Evolutionary conservation across 2,113 vertebrate genomes (phyloP).

Genomic region (Cynopterus brachyotis): DNA sequence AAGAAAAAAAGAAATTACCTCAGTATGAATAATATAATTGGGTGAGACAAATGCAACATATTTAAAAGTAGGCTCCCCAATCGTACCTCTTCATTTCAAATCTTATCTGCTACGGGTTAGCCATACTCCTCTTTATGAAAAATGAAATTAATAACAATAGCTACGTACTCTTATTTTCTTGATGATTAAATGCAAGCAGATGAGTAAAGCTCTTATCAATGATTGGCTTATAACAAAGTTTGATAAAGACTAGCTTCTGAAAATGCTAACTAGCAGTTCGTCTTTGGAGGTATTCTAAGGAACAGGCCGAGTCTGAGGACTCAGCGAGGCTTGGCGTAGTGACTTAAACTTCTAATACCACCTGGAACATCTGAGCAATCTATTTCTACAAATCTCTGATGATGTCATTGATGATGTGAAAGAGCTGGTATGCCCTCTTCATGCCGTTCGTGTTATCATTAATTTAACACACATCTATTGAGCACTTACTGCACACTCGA

Average conservation of each 20-base stretch:
- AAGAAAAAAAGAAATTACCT: not conserved
- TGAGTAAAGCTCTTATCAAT: not conserved
- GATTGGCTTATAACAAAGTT: not conserved
- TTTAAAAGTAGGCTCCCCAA: not conserved
- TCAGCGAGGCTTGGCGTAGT: not conserved
- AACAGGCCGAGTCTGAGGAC: not conserved
- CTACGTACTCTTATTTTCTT: not conserved
- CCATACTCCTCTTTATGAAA: not conserved
- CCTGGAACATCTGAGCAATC: not conserved
- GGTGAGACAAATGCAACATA: not conserved
- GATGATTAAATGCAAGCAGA: not conserved
- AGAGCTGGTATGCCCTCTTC: not conserved
- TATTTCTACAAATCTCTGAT: not conserved
- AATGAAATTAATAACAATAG: not conserved
- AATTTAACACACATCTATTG: not conserved
- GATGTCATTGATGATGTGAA: fast-evolving
- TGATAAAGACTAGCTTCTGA: not conserved
- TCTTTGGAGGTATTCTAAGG: not conserved
- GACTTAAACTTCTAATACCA: not conserved
- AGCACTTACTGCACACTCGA: fast-evolving
- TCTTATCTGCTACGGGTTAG: not conserved
- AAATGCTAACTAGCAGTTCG: not conserved
- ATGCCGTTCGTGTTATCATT: not conserved
- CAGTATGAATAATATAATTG: not conserved
- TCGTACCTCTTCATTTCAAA: not conserved